Evolutionary conservation across 2,113 vertebrate genomes (phyloP), one percentile per base, ranked within the genome.

Genomic region (Heliornis fulica): DNA sequence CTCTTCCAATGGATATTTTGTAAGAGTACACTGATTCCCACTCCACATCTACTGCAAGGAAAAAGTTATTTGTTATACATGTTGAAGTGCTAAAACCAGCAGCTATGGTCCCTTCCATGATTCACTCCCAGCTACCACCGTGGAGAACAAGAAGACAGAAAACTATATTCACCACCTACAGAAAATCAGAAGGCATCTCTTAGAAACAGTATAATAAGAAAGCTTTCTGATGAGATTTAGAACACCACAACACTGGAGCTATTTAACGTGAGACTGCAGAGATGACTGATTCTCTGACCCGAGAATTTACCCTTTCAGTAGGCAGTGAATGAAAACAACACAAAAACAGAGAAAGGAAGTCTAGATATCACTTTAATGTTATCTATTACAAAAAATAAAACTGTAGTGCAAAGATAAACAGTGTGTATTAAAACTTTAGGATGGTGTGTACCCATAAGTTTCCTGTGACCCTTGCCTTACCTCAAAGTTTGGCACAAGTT

Each of bases 131-230:
- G 29, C 10, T 7, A 92, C 31, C 18, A 45, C n/a, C 26, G 8
- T 15, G 18, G 19, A 92, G 36, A 95, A 83, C 20, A 69, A 90
- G 25, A 15, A 89, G 20, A 83, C 38, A 43, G 48, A 72, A 92
- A 93, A 85, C 32, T 48, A 32, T 22, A 83, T 61, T 45, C 53
- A 56, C 54, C 83, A 41, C n/a, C 66, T 68, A 72, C 45, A 86
- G 57, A 72, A 93, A 90, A 90, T 36, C 53, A 71, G 46, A 92
- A 77, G 36, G 57, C 17, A 31, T 40, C 25, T 92, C 51, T 77
- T 28, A 63, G 34, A 81, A 86, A 89, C 16, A 75, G 57, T 36
- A 64, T 4, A 48, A 20, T 53, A 78, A 81, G n/a, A 81, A 87
- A 84, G 26, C n/a, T 68, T 90, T 74, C 45, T 64, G 60, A 68